phyloP scores from a whole-genome alignment of 2,113 vertebrate species.

The Rhinogobius similis region DNA sequence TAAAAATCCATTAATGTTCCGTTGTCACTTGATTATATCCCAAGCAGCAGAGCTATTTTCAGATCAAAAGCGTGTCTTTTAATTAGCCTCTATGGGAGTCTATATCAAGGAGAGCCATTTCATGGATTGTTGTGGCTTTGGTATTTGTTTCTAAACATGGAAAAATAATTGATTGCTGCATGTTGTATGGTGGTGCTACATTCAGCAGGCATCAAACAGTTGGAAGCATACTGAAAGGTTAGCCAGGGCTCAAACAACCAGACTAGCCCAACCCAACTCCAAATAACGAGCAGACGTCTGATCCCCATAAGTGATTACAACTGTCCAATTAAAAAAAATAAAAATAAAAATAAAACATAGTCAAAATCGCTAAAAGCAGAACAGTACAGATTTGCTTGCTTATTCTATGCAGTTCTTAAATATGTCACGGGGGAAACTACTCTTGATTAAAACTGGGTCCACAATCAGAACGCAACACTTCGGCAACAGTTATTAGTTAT shows the following conservation, averaged over 20 bases:
- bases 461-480: not conserved
- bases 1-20: conserved; percentile 59
- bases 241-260: not conserved
- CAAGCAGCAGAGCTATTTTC: conserved; percentile 63
- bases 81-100: conserved; percentile 72
- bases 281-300: too few species aligned
- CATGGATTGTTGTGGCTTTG: conserved; percentile 55
- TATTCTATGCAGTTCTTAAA: not conserved
- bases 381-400: not conserved
- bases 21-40: conserved; percentile 67
- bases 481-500: not conserved
- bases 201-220: not conserved
- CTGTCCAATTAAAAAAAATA: not conserved
- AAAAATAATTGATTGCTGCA: not conserved
- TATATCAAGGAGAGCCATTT: conserved; percentile 54
- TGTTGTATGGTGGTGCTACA: not conserved
- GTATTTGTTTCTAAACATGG: conserved; percentile 35
- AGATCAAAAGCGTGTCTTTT: conserved; percentile 72
- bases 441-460: not conserved
- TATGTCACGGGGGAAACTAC: not conserved
- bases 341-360: not conserved
- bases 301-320: not conserved
- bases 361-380: not conserved
- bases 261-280: too few species aligned
- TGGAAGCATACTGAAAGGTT: not conserved